Evolutionary conservation across 2,888 invertebrate species (phyloP), one percentile per base, ranked within the genome.

Genomic region (Venusia cambrica): DNA sequence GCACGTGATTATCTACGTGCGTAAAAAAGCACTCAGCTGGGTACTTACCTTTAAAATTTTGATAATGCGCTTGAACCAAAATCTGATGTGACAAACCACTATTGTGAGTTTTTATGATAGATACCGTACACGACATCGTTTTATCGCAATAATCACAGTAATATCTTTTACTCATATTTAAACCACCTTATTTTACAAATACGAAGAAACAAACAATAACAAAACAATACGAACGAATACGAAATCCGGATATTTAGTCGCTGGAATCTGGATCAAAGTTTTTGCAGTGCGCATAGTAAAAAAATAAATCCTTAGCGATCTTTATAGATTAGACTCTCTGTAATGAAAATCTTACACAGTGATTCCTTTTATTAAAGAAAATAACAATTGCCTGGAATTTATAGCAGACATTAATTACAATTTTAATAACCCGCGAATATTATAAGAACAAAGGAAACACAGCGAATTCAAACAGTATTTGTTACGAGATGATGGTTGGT

Each of bases 61-160:
- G 90, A 62, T 94, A 95, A 72, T 95, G 93, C 26, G 90, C 88
- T 43, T 90, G 90, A 40, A 90, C 88, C 24, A 91, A 71, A 69
- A 90, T 91, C 19, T 91, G 89, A 63, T 95, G 95, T 35, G 89
- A 79, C 2, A 92, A 72, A 30, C 94, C 93, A 29, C 89, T 90
- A 31, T 93, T 85, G 67, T 96, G 95, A 49, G 93, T 94, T 64
- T 90, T 92, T 13, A 95, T 88, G 2, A 92, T 92, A 12, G 91
- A 89, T 2, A 91, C 81, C 37, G 92, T 89, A 53, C 94, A 92
- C 7, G 93, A 92, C 77, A 95, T 94, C 0, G 92, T 90, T 72
- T 94, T 92, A 48, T 95, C 91, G 64, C 95, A 96, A 71, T 93
- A 95, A 75, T 94, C 94, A 69, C 95, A 96, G 59, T 92, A 91